Conservation (phyloP, 2,888 invertebrate species). For the Oscheius myriophilus region DNA sequence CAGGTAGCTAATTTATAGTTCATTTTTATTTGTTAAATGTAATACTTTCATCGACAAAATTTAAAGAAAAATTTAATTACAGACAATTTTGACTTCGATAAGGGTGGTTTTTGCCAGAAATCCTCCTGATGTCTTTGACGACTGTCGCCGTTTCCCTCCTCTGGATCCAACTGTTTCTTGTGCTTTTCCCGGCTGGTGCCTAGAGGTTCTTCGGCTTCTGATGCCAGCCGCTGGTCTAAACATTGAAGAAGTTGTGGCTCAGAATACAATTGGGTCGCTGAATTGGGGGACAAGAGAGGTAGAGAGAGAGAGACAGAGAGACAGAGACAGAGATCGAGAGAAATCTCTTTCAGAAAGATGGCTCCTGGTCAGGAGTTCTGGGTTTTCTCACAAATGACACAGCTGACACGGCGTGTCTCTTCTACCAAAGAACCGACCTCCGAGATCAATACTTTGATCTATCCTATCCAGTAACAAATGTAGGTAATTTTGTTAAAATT, state of each 20-base stretch:
- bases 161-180: conserved; percentile 50
- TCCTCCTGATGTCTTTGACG: conserved; percentile 59
- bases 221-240: conserved; percentile 37
- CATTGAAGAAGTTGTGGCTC: conserved; percentile 35
- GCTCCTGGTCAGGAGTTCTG: conserved; percentile 55
- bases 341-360: conserved; percentile 23
- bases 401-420: conserved; percentile 53
- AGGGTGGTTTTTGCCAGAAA: conserved; percentile 57
- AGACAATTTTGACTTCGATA: conserved; percentile 18
- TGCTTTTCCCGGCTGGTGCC: conserved; percentile 59
- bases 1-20: too few relatives aligned
- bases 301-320: background rate
- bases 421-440: conserved; percentile 55
- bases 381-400: conserved; percentile 56
- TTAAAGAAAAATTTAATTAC: background rate
- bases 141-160: conserved; percentile 54
- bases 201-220: conserved; percentile 50
- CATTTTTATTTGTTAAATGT: background rate
- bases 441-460: conserved; percentile 50
- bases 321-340: conserved; percentile 12
- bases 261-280: conserved; percentile 37
- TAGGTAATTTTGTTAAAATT: conserved; percentile 8
- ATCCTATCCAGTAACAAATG: conserved; percentile 58
- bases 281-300: conserved; percentile 43
- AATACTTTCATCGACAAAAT: background rate